A percentile compares a stretch with the other conserved stretches of the same genome.
These are phyloP conservation scores for Pavo muticus DNA, from an alignment of 2,113 vertebrate genomes.

Conservation along the genomic window DNA sequence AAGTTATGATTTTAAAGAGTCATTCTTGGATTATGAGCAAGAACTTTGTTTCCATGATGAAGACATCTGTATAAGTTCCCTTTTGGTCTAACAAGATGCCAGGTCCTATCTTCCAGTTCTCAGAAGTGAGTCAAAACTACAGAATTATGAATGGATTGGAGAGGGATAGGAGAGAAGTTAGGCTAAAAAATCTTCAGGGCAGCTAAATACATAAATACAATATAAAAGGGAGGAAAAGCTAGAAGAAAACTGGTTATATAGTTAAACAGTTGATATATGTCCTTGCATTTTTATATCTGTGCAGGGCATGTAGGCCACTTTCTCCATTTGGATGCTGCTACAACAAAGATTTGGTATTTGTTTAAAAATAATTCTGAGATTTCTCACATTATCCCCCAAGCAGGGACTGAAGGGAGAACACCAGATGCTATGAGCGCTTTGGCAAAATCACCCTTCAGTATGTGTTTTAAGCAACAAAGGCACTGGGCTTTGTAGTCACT, in stretches of 20 bases:
- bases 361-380: neutral
- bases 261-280: neutral
- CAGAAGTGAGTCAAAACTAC: neutral
- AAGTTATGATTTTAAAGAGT: neutral
- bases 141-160: neutral
- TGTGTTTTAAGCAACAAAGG: neutral
- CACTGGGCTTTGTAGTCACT: neutral
- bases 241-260: neutral
- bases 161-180: neutral
- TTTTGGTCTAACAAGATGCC: neutral
- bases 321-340: neutral
- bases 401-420: neutral
- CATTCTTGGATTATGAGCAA: neutral
- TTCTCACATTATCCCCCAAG: neutral
- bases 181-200: neutral
- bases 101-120: neutral
- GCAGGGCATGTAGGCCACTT: neutral
- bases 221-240: neutral
- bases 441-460: neutral
- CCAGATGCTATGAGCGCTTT: neutral
- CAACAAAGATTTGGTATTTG: rapidly evolving
- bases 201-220: neutral
- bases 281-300: neutral
- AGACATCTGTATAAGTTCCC: neutral
- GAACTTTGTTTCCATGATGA: neutral